Evolutionary conservation across 2,113 vertebrate species (phyloP), one percentile per base, ranked within the genome.

Genomic region (Scomber scombrus): DNA sequence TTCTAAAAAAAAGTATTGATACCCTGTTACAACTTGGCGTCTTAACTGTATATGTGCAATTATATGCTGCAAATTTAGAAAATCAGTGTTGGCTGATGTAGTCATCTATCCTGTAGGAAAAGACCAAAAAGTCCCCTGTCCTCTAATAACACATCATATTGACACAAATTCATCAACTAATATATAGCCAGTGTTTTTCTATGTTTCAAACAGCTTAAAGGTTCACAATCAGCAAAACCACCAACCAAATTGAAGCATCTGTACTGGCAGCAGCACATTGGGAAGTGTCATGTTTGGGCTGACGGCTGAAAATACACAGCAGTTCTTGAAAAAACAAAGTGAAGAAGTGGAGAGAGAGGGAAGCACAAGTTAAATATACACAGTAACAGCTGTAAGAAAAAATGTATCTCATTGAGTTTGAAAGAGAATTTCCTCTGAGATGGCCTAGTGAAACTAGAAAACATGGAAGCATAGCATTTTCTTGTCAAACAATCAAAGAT

Each of bases 241-340:
- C n/a, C n/a, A 65, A 70, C 31, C 75, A 26, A 26, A 26, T 26
- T 26, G 23, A 26, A 86, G 73, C 78, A 77, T 86, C 81, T 73
- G 71, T 72, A 57, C 43, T 40, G 19, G 63, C 16, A 51, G 2
- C 31, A 65, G 62, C 78, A 78, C 79, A 75, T 70, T 79, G 67
- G 23, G 12, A 78, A 8, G 61, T 81, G 81, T 83, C 80, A 78
- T 47, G 55, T 70, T 63, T 74, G 63, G 55, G 46, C 11, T 67
- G 74, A 75, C 13, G 51, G 34, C 50, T 69, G 58, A 73, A 76
- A 76, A 85, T 62, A 68, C 57, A 65, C 34, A 66, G 18, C 55
- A 29, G 10, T 51, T 34, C 34, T 67, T 56, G 51, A 26, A 46
- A 72, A 71, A 82, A 71, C 29, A 56, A 54, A 55, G 64, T 34